Evolutionary conservation across 2,113 vertebrate genomes (phyloP), one percentile per base, ranked within the genome.

Genomic region (Clupea harengus): DNA sequence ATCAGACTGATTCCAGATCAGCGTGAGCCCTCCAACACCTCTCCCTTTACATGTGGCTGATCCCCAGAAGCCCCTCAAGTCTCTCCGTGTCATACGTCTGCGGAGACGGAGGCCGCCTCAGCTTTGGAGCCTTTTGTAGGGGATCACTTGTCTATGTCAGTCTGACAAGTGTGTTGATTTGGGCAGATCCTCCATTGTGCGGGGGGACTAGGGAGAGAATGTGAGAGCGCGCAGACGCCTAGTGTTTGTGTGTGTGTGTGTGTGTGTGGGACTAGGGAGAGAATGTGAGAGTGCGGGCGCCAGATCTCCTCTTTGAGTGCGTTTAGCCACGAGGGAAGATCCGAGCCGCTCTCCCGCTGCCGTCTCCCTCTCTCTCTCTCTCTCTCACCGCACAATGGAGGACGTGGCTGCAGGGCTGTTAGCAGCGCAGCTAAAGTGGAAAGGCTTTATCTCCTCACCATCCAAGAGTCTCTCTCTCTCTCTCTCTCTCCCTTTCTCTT

Each of bases 111-210:
- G 52, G 52, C 52, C 52, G 25, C 80, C 67, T 13, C 13, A 72
- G 81, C 87, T 89, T 92, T 92, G 86, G 91, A 90, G 88, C 83
- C 88, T 2, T 87, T 89, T 60, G 32, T 85, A 87, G 89, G 90
- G 89, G 92, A 93, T 92, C 83, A 89, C 92, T 93, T 87, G 88
- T 89, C 90, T 91, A 92, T 87, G 91, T 92, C 91, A 93, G 89
- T 87, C 91, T 94, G 93, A 95, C 93, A 91, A 92, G 91, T 92
- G 91, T 91, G 92, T 90, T 92, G 94, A 95, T 95, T 87, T 85
- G 90, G 88, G 88, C 88, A 91, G 93, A 94, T 95, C 92, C n/a
- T 60, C 88, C 87, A 88, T 92, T 93, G 94, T 94, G 89, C 89
- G 91, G 87, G 86, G 86, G 86, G 89, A 91, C 88, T 89, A 60